Base-by-base conservation (phyloP, 2,797 vertebrate genomes). In the Urosaurus nigricauda region DNA sequence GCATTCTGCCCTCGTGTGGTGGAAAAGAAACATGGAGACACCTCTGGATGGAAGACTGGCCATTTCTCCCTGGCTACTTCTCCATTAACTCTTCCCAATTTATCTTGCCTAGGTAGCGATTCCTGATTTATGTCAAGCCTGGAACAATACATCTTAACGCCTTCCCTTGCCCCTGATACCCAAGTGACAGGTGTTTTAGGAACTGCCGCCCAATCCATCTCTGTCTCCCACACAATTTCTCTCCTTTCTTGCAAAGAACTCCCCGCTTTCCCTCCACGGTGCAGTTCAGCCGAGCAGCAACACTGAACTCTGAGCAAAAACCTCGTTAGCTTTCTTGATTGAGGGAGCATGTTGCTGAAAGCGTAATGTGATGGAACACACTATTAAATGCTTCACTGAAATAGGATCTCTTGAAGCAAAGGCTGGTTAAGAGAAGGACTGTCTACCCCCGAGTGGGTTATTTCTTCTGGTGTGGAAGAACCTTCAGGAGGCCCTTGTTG, bases 1-100 rank as follows among this genome's bases (percentile, higher is more conserved):
- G 21, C 68, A 47, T 84, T 13, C 65, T 53, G 73, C 91, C 86
- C 91, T 88, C 88, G 77, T 85, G 83, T 85, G 79, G 90, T 4
- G 40, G 80, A 82, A 77, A 78, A 29, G n/a, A 21, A 19, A 65
- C 43, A 24, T 21, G 3, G 0, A 21, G 24, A 11, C 26, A n/a
- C 24, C n/a, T 29, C 14, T 4, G 47, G 47, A 43, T 1, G 16
- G 37, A 4, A 32, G 43, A 0, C 6, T 29, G 47, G 0, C 26
- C 79, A 53, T 68, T 74, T 43, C 14, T 1, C 4, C 32, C 24
- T 37, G 26, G 47, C 47, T 51, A 35, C 88, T 88, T 47, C 37
- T 71, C 86, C 70, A 60, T 84, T n/a, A 43, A n/a, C 53, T 14
- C 35, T 77, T 13, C 0, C 1, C 1, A 19, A 0, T n/a, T 78